Percentiles rank a stretch among this genome's conserved stretches.
These are phyloP conservation scores for Strigamia crassipes DNA, from an alignment of 2,888 invertebrate species.

Conservation along the genomic window DNA sequence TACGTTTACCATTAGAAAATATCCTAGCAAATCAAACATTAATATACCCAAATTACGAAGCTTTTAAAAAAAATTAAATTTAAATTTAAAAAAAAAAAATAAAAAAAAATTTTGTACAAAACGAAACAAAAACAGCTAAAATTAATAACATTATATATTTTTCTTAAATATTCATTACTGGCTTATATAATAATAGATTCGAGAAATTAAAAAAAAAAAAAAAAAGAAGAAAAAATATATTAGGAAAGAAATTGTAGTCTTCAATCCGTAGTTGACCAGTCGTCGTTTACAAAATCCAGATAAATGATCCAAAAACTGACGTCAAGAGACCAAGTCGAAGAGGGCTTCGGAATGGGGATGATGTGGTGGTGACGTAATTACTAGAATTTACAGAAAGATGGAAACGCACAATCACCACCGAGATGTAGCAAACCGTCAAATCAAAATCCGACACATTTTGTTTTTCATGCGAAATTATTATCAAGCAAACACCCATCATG, in stretches of 20 bases:
- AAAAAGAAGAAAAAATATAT: conserved; percentile 1
- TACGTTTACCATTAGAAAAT: conserved; percentile 36
- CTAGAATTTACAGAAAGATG: conserved; percentile 23
- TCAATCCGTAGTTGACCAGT: conserved; percentile 16
- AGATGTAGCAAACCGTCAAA: background rate
- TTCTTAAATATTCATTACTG: background rate
- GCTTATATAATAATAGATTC: conserved; percentile 16
- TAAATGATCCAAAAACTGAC: conserved; percentile 30
- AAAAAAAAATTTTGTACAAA: background rate
- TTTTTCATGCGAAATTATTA: background rate
- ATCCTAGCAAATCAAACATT: conserved; percentile 2
- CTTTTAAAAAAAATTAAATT: conserved; percentile 7
- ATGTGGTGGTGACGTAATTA: conserved; percentile 42
- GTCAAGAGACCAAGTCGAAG: conserved; percentile 29
- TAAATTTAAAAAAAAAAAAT: background rate
- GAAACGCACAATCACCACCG: conserved; percentile 23
- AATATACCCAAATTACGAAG: conserved; percentile 21
- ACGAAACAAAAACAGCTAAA: background rate
- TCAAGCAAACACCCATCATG: background rate
- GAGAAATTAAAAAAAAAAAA: background rate
- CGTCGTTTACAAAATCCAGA: conserved; percentile 1
- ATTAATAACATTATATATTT: background rate
- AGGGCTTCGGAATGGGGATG: conserved; percentile 38
- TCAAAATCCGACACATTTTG: background rate
- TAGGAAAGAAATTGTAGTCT: conserved; percentile 16